Percentiles rank a stretch among this genome's conserved stretches.
Evolutionary conservation across 2,113 vertebrate species (phyloP).

Genomic region (Tenebrosternarchus preto): DNA sequence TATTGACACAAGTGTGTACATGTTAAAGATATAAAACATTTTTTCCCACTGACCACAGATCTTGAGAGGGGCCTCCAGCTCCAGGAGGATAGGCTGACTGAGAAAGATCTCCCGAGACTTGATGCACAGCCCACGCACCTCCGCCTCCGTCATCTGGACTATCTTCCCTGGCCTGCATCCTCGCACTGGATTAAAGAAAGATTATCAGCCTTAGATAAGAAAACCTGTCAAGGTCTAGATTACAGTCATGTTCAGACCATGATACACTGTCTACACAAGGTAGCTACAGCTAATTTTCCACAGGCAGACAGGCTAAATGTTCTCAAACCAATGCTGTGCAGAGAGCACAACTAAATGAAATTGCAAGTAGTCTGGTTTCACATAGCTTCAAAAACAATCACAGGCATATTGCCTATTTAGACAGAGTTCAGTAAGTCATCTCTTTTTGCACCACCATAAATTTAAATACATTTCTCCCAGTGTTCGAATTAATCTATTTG

Average conservation of each 20-base stretch:
- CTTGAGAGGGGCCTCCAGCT: slow-evolving; percentile 92
- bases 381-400: too few relatives aligned
- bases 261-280: background rate
- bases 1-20: background rate
- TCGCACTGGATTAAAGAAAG: slow-evolving; percentile 74
- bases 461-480: too few relatives aligned
- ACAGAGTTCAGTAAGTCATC: too few relatives aligned
- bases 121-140: slow-evolving; percentile 92
- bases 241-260: background rate
- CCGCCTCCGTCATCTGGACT: slow-evolving; percentile 94
- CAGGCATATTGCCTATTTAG: too few relatives aligned
- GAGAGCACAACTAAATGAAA: background rate
- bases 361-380: too few relatives aligned
- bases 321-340: background rate
- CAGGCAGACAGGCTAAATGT: background rate
- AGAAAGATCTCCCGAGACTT: slow-evolving; percentile 96
- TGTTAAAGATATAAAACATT: background rate
- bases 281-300: background rate
- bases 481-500: too few relatives aligned
- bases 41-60: slow-evolving; percentile 81
- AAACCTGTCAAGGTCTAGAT: too few relatives aligned
- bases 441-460: too few relatives aligned
- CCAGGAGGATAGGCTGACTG: slow-evolving; percentile 93
- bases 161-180: slow-evolving; percentile 95
- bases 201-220: background rate